Base-by-base conservation (phyloP, 2,888 invertebrate genomes). In the Gandaritis pyraliata region DNA sequence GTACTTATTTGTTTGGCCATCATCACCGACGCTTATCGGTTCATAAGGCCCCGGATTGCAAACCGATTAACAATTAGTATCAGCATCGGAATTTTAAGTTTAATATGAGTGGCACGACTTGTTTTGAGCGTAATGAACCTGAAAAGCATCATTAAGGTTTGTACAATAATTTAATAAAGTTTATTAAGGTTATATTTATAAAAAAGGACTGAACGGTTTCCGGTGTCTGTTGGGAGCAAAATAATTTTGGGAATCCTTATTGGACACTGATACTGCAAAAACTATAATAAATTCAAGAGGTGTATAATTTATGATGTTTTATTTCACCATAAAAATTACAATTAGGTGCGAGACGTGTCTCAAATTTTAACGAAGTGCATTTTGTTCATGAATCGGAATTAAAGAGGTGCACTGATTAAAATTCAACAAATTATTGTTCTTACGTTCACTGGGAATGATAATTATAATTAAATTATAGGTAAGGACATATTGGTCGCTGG, bases 251-350 rank as follows among this genome's bases (percentile, higher is more conserved):
- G 74, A 68, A 71, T 70, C 70, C 62, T 70, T 75, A 78, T 76
- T 75, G 77, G 72, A 73, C 16, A 33, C 41, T 16, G 43, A 16
- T 11, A 72, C 72, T 72, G 70, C 70, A 70, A 71, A 72, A 72
- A 69, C 74, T 72, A 70, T 72, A 78, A 72, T 80, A 73, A 78
- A 84, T 82, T 78, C 78, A 76, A 74, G 70, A 70, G 70, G 71
- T 71, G 80, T 77, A 78, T 79, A 78, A 78, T 82, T 83, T 83
- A 85, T 78, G 80, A 83, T 72, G 76, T 81, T 86, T 82, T 78
- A 81, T 84, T 83, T 82, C 79, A 65, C 63, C 71, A 68, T 70
- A 71, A 57, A 74, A 62, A 55, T 73, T 47, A 65, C 64, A 71
- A 72, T 72, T 62, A 58, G 55, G 66, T 58, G 52, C 51, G 48